phyloP scores from a whole-genome alignment of 1,140 invertebrate species.

The Stenopsyche tienmushanensis region DNA sequence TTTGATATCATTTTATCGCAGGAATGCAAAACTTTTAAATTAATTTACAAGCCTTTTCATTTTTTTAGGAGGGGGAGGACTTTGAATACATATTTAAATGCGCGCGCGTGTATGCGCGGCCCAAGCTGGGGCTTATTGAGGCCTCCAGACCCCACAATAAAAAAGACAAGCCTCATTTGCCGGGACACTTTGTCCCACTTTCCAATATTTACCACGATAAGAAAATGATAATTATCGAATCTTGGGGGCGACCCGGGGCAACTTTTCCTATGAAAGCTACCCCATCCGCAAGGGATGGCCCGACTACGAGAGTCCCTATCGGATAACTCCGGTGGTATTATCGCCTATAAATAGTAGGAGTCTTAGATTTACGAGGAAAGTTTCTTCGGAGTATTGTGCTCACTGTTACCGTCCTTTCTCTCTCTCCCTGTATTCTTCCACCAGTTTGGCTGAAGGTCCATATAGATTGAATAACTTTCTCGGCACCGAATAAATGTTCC shows the following conservation, averaged over 20 bases:
- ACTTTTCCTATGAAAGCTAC: slow-evolving; percentile 29
- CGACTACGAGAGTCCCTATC: slow-evolving; percentile 16
- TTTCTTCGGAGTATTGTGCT: slow-evolving; percentile 20
- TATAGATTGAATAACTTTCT: slow-evolving; percentile 32
- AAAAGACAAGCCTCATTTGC: too few species aligned
- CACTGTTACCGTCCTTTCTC: slow-evolving; percentile 25
- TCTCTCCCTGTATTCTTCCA: not conserved
- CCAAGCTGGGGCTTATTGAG: too few species aligned
- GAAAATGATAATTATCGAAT: slow-evolving; percentile 40
- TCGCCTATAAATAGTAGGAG: slow-evolving; percentile 37
- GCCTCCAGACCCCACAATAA: too few species aligned
- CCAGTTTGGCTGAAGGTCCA: not conserved
- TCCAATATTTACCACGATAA: slow-evolving; percentile 39
- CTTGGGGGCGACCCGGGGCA: slow-evolving; percentile 23
- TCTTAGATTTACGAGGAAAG: slow-evolving; percentile 38
- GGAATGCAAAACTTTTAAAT: too few species aligned
- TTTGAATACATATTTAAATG: too few species aligned
- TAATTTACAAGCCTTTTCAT: not conserved
- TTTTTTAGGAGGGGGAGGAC: too few species aligned
- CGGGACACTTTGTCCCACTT: slow-evolving; percentile 33
- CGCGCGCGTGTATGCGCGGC: too few species aligned
- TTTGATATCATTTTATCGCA: slow-evolving; percentile 17
- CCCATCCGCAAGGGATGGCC: slow-evolving; percentile 15
- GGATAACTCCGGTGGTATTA: slow-evolving; percentile 31
- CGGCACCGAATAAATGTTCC: slow-evolving; percentile 18